phyloP scores from a whole-genome alignment of 2,113 vertebrate species.

The Todiramphus chloris region DNA sequence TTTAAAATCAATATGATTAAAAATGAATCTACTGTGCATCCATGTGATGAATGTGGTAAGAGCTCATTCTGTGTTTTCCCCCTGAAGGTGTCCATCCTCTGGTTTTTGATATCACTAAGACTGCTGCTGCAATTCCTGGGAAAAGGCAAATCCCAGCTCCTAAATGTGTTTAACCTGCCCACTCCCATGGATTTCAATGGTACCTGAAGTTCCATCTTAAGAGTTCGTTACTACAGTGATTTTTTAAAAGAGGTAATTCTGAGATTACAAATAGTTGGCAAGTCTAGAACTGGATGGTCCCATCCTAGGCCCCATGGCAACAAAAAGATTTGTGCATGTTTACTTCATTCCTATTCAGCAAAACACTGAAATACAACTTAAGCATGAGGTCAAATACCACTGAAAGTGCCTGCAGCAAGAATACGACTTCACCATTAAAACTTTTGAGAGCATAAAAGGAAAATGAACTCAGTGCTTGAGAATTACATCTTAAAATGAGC shows the following conservation, averaged over 20 bases:
- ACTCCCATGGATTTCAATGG: neutral
- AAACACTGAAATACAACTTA: neutral
- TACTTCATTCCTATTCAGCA: neutral
- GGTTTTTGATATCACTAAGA: neutral
- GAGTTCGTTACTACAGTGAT: neutral
- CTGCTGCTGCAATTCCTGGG: neutral
- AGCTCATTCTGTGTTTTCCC: neutral
- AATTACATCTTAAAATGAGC: neutral
- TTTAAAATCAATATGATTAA: constrained; percentile 55
- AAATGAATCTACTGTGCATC: constrained; percentile 9
- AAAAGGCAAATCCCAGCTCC: neutral
- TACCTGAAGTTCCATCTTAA: neutral
- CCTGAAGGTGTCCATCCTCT: neutral
- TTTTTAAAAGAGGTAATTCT: constrained; percentile 6
- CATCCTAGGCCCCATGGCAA: neutral
- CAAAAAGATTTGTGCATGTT: neutral
- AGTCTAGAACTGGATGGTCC: neutral
- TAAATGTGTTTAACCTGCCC: neutral
- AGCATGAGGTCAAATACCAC: neutral
- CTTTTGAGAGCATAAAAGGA: neutral
- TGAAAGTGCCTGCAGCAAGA: neutral
- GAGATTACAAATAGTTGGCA: neutral
- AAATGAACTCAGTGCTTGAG: neutral
- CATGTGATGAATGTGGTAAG: constrained; percentile 7
- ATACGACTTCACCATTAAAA: neutral